These are phyloP conservation scores for Eulithis prunata DNA, from an alignment of 2,888 invertebrate genomes.

Conservation along the genomic window DNA sequence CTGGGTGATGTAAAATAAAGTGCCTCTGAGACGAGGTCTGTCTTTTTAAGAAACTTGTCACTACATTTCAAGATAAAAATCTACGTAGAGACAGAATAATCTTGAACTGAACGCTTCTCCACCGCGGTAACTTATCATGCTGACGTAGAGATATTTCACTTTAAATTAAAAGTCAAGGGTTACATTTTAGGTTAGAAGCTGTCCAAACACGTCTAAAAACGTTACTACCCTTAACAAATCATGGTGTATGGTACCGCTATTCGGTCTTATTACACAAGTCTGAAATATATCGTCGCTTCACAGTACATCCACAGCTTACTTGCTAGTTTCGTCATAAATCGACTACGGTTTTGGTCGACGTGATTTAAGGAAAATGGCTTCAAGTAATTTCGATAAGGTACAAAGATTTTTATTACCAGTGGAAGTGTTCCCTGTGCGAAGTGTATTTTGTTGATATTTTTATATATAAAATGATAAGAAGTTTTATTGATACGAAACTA, in stretches of 20 bases:
- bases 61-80: too few relatives aligned
- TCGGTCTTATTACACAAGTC: constrained; percentile 19
- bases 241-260: constrained; percentile 12
- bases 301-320: constrained; percentile 17
- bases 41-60: too few relatives aligned
- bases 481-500: constrained; percentile 16
- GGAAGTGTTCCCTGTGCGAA: constrained; percentile 13
- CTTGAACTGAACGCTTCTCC: too few relatives aligned
- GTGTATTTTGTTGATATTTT: constrained; percentile 21
- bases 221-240: constrained; percentile 10
- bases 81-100: too few relatives aligned
- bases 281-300: constrained; percentile 25
- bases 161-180: too few relatives aligned
- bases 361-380: constrained; percentile 33
- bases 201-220: background rate
- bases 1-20: background rate
- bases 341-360: constrained; percentile 23
- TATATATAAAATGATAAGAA: constrained; percentile 26
- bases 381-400: constrained; percentile 29
- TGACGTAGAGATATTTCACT: too few relatives aligned
- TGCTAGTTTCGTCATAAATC: constrained; percentile 26
- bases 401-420: constrained; percentile 30
- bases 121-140: too few relatives aligned
- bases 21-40: background rate
- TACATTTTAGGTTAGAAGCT: too few relatives aligned